Base-by-base conservation (phyloP, 1,140 invertebrate genomes). In the Samia ricini region DNA sequence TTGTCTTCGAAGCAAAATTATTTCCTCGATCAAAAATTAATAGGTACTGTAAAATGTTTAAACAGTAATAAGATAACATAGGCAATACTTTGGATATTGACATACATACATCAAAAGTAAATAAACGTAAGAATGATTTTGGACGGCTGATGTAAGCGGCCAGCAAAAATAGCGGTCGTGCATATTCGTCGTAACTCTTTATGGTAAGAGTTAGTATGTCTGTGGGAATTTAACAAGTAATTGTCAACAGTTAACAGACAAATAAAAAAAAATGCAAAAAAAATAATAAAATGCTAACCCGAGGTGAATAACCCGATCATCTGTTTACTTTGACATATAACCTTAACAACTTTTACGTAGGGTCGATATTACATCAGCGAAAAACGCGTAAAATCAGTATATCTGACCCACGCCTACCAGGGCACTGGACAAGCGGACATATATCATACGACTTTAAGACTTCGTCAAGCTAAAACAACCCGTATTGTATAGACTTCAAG, bases 381-480 rank as follows among this genome's bases (percentile, higher is more conserved):
- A 42, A 42, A 42, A 42, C 12, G n/a, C 36, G 63, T 52, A 65
- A 56, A 29, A 26, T 56, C 19, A 20, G 55, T 61, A 64, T 68
- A 80, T 76, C 68, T 82, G 83, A 84, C 84, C 86, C 81, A 85
- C 84, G 84, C 86, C 86, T 87, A 83, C 83, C 74, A 70, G 66
- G 66, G 69, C 65, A 72, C 74, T 76, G 81, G 77, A 81, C 82
- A 83, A 76, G 77, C 76, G 77, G 74, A 79, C 82, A 84, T 88
- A 88, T 85, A 81, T 88, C 81, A 83, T 76, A 23, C 65, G 66
- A 61, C 71, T 71, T 76, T 66, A 59, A 63, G 60, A 54, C 42
- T 55, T 58, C 52, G 54, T 18, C 72, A 69, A 63, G 51, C 71
- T 48, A 71, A 63, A 66, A 26, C 67, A 60, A 22, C 63, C 63